Evolutionary conservation across 2,113 vertebrate genomes (phyloP).

Genomic region (Cyprinodon tularosa): DNA sequence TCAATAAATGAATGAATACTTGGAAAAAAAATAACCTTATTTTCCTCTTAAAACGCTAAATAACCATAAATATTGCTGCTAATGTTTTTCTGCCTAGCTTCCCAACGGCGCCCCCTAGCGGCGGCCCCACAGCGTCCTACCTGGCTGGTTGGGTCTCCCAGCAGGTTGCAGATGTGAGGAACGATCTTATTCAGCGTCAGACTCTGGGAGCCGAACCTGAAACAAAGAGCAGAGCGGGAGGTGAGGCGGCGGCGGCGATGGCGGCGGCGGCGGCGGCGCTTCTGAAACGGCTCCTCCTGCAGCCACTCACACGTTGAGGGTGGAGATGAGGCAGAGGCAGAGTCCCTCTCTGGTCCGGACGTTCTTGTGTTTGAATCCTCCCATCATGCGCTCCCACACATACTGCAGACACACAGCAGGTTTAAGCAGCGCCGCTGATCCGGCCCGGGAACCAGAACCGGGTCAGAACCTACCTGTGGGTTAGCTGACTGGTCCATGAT

Average conservation of each 20-base stretch:
- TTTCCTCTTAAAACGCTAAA: no score
- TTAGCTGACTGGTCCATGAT: slow-evolving; percentile 95
- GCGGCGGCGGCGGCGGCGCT: not conserved
- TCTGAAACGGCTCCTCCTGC: no score
- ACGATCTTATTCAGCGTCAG: slow-evolving; percentile 98
- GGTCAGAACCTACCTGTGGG: slow-evolving; percentile 79
- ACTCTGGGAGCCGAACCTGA: slow-evolving; percentile 95
- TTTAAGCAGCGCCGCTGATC: no score
- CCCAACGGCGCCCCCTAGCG: no score
- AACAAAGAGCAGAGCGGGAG: slow-evolving; percentile 22
- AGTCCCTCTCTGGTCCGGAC: slow-evolving; percentile 93
- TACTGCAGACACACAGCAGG: slow-evolving; percentile 77
- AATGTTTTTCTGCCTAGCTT: no score
- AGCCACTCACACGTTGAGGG: slow-evolving; percentile 86
- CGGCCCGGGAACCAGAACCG: not conserved
- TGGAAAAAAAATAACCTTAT: no score
- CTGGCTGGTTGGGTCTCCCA: slow-evolving; percentile 97
- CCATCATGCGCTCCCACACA: slow-evolving; percentile 95
- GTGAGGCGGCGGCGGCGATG: not conserved
- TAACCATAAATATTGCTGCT: no score
- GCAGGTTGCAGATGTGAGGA: slow-evolving; percentile 96
- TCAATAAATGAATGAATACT: no score
- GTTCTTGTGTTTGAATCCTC: slow-evolving; percentile 98
- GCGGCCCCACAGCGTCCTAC: slow-evolving; percentile 58
- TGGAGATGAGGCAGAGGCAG: slow-evolving; percentile 94